Evolutionary conservation across 2,888 invertebrate species (phyloP).

Genomic region (Chloromyia formosa): DNA sequence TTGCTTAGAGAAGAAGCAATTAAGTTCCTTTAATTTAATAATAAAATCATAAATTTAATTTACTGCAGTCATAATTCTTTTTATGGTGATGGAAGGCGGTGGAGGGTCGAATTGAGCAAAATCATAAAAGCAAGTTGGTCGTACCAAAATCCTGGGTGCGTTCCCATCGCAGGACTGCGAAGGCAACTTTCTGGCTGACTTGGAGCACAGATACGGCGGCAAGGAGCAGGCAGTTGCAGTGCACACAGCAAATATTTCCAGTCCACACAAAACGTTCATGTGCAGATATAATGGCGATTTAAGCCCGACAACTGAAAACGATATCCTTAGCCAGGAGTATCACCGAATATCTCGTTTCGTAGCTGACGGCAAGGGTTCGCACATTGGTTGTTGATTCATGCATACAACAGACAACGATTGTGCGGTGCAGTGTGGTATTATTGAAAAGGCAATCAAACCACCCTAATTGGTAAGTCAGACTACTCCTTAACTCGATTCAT

Average conservation of each 20-base stretch:
- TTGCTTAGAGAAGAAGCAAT: conserved; percentile 18
- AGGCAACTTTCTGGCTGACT: neutral
- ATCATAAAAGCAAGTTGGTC: neutral
- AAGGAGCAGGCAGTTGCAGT: neutral
- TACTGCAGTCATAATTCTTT: conserved; percentile 48
- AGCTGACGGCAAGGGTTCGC: neutral
- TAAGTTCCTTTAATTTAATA: conserved; percentile 47
- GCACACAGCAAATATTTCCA: conserved; percentile 3
- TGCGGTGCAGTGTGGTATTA: neutral
- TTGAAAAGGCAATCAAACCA: conserved; percentile 7
- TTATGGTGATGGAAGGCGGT: neutral
- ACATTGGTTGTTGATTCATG: neutral
- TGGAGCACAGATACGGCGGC: neutral
- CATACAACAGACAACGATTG: neutral
- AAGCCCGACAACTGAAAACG: neutral
- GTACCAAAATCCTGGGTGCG: no score
- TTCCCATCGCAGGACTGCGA: no score
- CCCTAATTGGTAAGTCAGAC: conserved; percentile 2
- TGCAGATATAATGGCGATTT: conserved; percentile 4
- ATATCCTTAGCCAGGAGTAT: neutral
- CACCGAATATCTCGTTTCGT: neutral
- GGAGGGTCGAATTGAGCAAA: neutral
- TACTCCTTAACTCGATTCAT: conserved; percentile 4
- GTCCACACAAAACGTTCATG: neutral
- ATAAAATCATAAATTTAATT: conserved; percentile 46